Conservation (phyloP, 2,113 vertebrate genomes). For the Platysternon megacephalum region DNA sequence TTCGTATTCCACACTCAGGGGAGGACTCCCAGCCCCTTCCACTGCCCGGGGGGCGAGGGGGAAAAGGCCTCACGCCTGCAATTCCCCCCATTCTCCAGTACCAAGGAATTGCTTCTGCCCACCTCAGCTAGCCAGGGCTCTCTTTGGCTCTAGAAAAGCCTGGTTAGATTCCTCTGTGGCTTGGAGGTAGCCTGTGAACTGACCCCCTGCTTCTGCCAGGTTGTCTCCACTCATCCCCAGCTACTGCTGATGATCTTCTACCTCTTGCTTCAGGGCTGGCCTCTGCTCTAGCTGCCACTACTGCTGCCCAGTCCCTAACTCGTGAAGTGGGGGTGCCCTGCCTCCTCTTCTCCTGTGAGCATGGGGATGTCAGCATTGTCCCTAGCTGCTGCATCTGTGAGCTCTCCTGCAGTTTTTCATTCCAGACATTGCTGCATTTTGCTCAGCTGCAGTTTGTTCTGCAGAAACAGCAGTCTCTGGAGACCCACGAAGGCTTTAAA, state of each 20-base stretch:
- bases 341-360: not conserved
- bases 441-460: not conserved
- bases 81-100: not conserved
- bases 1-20: not conserved
- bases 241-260: not conserved
- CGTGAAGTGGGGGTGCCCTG: not conserved
- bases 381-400: not conserved
- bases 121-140: no score
- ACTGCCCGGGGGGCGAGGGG: not conserved
- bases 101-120: no score
- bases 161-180: no score
- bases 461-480: not conserved
- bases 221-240: not conserved
- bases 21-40: not conserved
- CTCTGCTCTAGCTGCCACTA: not conserved
- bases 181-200: not conserved
- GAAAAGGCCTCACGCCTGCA: not conserved
- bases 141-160: no score
- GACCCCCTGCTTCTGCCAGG: not conserved
- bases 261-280: not conserved
- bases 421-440: not conserved
- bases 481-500: not conserved
- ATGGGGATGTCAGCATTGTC: not conserved
- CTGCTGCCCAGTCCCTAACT: not conserved
- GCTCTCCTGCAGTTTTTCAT: not conserved